phyloP scores from a whole-genome alignment of 2,888 invertebrate species.

The Cerceris ruficornis region DNA sequence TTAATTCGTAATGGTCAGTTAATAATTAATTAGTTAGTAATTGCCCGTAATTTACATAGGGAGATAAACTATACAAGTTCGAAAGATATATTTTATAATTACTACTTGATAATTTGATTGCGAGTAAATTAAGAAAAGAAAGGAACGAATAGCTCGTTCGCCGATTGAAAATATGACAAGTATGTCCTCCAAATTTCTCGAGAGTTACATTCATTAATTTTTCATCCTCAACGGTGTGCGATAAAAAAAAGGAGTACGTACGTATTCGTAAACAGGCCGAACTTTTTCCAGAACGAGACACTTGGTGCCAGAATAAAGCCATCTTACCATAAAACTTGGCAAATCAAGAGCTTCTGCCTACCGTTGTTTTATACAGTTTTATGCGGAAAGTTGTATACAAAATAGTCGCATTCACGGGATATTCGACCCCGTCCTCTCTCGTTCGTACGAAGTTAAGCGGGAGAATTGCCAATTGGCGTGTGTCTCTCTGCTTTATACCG shows the following conservation, averaged over 20 bases:
- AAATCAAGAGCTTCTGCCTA: slow-evolving; percentile 43
- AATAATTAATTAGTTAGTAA: too few relatives aligned
- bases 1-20: too few relatives aligned
- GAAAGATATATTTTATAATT: too few relatives aligned
- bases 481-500: slow-evolving; percentile 38
- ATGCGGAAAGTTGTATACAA: slow-evolving; percentile 44
- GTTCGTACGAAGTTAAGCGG: slow-evolving; percentile 26
- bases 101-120: not conserved
- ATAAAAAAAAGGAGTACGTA: not conserved
- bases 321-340: slow-evolving; percentile 53
- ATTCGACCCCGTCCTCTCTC: slow-evolving; percentile 6
- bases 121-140: not conserved
- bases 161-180: too few relatives aligned
- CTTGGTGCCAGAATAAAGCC: slow-evolving; percentile 32
- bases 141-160: too few relatives aligned
- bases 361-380: slow-evolving; percentile 51
- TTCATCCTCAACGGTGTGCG: too few relatives aligned
- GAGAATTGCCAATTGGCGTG: slow-evolving; percentile 57
- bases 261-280: slow-evolving; percentile 35
- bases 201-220: not conserved
- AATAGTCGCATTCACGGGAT: slow-evolving; percentile 19
- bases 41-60: too few relatives aligned
- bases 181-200: too few relatives aligned
- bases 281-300: slow-evolving; percentile 27
- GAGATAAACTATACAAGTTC: too few relatives aligned